Percentiles rank a stretch among this genome's conserved stretches.
Conservation (phyloP, 2,797 vertebrate genomes). For the Buphagus erythrorhynchus region DNA sequence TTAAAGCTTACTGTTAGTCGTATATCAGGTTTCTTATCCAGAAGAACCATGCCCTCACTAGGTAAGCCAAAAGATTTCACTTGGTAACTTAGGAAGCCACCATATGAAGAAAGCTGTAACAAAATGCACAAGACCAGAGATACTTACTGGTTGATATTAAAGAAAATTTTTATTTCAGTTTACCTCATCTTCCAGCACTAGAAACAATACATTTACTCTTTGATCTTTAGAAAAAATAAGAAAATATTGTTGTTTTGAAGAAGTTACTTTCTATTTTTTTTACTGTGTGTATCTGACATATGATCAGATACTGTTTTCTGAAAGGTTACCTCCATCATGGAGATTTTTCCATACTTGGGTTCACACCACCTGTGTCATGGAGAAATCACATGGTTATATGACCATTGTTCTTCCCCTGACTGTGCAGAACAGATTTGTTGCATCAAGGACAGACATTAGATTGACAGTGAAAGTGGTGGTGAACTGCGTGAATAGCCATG, state of each 20-base stretch:
- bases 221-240: background rate
- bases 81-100: slow-evolving; percentile 91
- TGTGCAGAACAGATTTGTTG: background rate
- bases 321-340: background rate
- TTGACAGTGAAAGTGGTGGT: background rate
- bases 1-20: slow-evolving; percentile 82
- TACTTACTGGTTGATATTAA: background rate
- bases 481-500: background rate
- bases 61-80: slow-evolving; percentile 93
- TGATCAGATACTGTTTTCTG: background rate
- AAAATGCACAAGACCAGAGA: background rate
- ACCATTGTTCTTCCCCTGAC: background rate
- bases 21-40: slow-evolving; percentile 85
- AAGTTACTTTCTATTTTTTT: background rate
- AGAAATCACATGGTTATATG: background rate
- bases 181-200: background rate
- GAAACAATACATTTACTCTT: background rate
- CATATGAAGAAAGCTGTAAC: slow-evolving; percentile 90
- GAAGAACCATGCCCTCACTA: slow-evolving; percentile 88
- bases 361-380: background rate
- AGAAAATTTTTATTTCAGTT: background rate
- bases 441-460: background rate
- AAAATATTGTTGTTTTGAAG: background rate
- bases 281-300: background rate
- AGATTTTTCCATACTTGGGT: fast-evolving